Base-by-base conservation (phyloP, 2,113 vertebrate genomes). In the Corythoichthys intestinalis region DNA sequence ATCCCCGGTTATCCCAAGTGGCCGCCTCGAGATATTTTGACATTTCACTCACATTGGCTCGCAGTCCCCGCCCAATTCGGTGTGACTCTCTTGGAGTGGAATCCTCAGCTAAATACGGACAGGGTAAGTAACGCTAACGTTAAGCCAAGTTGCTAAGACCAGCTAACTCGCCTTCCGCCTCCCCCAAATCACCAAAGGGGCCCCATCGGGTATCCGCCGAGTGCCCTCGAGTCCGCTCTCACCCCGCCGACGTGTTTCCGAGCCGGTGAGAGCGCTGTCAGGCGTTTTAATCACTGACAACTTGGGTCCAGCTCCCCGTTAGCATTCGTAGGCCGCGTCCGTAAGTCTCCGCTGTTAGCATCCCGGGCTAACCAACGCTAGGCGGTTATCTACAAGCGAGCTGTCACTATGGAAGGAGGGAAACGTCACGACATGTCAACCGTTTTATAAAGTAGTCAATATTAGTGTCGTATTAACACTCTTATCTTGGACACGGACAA, bases 81-180 rank as follows among this genome's bases (percentile, higher is more conserved):
- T 87, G 88, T 85, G 90, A 91, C 89, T 92, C 87, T 88, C 84
- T 85, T 83, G 89, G 86, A 92, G 88, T 82, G 90, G 90, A 92
- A 88, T 90, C 82, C 87, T 89, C 88, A 84, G 88, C 89, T 89
- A 85, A 90, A 91, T 82, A 90, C 86, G 89, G 83, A 89, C 90
- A 90, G 90, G 89, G 90, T 91, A 82, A 92, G 91, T 91, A 85
- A 83, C 79, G 81, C 80, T 90, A 86, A 74, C 71, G 78, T 44
- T 65, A 86, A 86, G 82, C 80, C 69, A 38, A 59, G 59, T 48
- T 69, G 59, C 39, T 62, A 62, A 62, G 38, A 20, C 69, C 80
- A 81, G 48, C 41, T 54, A 59, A 49, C 68, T 83, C 73, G 68
- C 72, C 54, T 63, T 15, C 28, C 58, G 38, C 65, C 60, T 75